Evolutionary conservation across 1,140 invertebrate species (phyloP).

Genomic region (Capitella teleta): DNA sequence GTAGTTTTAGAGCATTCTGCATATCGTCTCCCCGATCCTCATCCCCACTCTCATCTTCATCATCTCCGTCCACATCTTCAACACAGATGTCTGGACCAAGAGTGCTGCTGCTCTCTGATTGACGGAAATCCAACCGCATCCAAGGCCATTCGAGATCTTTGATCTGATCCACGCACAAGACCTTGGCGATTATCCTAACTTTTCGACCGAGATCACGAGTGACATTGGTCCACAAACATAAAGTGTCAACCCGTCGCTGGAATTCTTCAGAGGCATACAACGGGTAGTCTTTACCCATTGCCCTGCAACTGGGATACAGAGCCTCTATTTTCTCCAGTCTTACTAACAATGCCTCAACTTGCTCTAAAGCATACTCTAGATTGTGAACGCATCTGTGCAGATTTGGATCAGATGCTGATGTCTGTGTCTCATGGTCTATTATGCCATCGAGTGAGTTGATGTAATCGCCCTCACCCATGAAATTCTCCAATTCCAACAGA

Average conservation of each 20-base stretch:
- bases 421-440: conserved; percentile 15
- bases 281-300: conserved; percentile 61
- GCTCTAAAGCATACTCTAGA: conserved; percentile 58
- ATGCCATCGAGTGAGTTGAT: not conserved
- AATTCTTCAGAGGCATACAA: conserved; percentile 57
- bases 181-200: conserved; percentile 62
- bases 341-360: conserved; percentile 59
- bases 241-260: conserved; percentile 56
- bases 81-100: not conserved
- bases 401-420: too few relatives aligned
- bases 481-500: not conserved
- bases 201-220: conserved; percentile 70
- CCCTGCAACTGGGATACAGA: conserved; percentile 71
- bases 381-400: conserved; percentile 47
- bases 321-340: conserved; percentile 62
- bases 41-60: not conserved
- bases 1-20: too few relatives aligned
- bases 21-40: too few relatives aligned
- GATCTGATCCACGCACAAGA: conserved; percentile 49
- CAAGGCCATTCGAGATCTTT: conserved; percentile 37
- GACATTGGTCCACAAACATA: conserved; percentile 84
- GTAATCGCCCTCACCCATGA: conserved; percentile 1
- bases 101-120: not conserved
- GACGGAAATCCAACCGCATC: conserved; percentile 8
- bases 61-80: conserved; percentile 9